Percentiles rank a stretch among this genome's conserved stretches.
Conservation (phyloP, 2,888 invertebrate species). For the Trachelus iudaicus region DNA sequence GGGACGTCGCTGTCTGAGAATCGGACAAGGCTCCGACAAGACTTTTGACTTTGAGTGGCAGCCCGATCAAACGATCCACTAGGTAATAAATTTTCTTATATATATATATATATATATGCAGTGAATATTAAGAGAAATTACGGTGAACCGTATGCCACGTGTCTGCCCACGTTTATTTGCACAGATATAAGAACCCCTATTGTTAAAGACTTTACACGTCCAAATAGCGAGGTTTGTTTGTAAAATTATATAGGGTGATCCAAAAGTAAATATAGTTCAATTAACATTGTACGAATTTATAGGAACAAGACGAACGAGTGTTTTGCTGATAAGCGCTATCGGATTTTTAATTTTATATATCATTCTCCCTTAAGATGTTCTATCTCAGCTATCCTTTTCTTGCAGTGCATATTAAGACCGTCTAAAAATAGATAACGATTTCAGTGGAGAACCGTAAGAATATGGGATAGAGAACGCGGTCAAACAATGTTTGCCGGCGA, state of each 20-base stretch:
- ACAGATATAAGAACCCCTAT: neutral
- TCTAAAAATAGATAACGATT: slow-evolving; percentile 52
- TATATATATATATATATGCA: neutral
- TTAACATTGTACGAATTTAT: too few relatives aligned
- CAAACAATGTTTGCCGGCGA: slow-evolving; percentile 62
- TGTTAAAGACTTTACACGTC: too few relatives aligned
- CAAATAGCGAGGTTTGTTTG: too few relatives aligned
- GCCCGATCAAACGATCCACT: slow-evolving; percentile 14
- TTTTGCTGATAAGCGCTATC: too few relatives aligned
- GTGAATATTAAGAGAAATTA: neutral
- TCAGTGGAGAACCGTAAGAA: slow-evolving; percentile 26
- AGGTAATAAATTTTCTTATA: slow-evolving; percentile 6
- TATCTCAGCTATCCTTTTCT: neutral
- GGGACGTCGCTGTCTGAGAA: neutral
- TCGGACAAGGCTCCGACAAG: slow-evolving; percentile 9
- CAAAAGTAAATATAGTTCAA: too few relatives aligned
- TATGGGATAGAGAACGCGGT: slow-evolving; percentile 52
- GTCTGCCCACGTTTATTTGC: neutral
- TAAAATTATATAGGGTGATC: too few relatives aligned
- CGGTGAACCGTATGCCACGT: neutral
- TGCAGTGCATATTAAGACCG: neutral
- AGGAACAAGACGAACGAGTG: too few relatives aligned
- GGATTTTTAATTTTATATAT: neutral
- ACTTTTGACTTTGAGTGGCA: slow-evolving; percentile 23
- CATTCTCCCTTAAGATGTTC: neutral